Evolutionary conservation across 2,113 vertebrate genomes (phyloP).

Genomic region (Pachycephala philippinensis): DNA sequence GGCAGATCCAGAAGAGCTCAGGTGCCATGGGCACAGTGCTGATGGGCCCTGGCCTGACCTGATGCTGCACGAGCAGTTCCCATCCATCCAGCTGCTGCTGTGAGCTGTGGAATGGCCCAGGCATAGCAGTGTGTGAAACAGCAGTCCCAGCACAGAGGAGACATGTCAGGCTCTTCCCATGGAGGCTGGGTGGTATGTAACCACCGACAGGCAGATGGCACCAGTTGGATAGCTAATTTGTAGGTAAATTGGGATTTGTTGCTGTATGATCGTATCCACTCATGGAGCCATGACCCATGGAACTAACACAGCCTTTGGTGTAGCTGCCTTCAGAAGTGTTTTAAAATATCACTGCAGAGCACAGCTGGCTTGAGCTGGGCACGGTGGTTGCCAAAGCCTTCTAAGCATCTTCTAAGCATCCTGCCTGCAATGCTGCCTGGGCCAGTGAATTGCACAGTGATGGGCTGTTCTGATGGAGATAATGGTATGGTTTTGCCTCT

Average conservation of each 20-base stretch:
- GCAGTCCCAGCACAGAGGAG: neutral
- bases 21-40: neutral
- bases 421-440: neutral
- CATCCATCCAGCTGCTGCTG: neutral
- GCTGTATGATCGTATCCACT: neutral
- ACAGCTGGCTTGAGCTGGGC: neutral
- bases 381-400: neutral
- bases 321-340: neutral
- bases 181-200: constrained; percentile 28
- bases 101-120: neutral
- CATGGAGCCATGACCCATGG: neutral
- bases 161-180: neutral
- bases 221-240: constrained; percentile 53
- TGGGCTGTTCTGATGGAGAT: neutral
- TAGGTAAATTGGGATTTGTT: constrained; percentile 31
- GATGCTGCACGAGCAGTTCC: neutral
- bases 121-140: neutral
- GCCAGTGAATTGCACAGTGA: neutral
- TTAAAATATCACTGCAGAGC: neutral
- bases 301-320: neutral
- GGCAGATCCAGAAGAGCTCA: neutral
- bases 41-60: neutral
- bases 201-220: constrained; percentile 55
- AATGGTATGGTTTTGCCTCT: neutral
- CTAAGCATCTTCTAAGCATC: neutral